Conservation (phyloP, 2,888 invertebrate species). For the Idaea biselata region DNA sequence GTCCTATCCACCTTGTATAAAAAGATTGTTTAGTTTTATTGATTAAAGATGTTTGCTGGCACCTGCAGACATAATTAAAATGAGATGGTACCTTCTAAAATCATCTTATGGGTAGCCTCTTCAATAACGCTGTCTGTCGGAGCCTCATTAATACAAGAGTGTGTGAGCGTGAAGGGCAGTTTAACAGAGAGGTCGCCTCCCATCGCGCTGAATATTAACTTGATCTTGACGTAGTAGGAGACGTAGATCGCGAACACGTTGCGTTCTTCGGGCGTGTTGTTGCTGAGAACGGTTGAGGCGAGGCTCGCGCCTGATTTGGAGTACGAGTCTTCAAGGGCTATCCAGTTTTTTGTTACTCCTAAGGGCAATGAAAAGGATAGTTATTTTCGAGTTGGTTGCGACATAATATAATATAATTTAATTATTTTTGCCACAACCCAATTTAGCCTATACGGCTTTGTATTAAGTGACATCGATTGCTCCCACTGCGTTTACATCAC, state of each 20-base stretch:
- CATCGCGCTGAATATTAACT: conserved; percentile 89
- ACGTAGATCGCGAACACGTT: conserved; percentile 95
- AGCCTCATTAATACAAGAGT: conserved; percentile 84
- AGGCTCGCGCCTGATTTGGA: conserved; percentile 84
- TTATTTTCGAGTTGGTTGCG: too few relatives aligned
- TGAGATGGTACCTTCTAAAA: conserved; percentile 52
- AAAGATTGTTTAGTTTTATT: too few relatives aligned
- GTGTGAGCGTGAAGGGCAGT: conserved; percentile 89
- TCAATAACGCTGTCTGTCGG: conserved; percentile 77
- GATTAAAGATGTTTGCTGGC: too few relatives aligned
- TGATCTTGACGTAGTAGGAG: conserved; percentile 94
- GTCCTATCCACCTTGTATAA: too few relatives aligned
- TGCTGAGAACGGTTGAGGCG: conserved; percentile 81
- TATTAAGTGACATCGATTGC: too few relatives aligned
- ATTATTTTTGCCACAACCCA: too few relatives aligned
- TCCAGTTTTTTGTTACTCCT: conserved; percentile 94
- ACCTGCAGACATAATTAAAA: not conserved
- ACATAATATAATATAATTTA: conserved; percentile 3
- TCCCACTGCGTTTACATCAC: too few relatives aligned
- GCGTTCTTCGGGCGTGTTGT: conserved; percentile 84
- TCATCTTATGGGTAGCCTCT: conserved; percentile 72
- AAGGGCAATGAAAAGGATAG: conserved; percentile 37
- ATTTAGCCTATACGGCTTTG: too few relatives aligned
- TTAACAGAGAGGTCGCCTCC: conserved; percentile 90
- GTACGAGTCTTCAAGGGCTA: conserved; percentile 92